Percentiles rank a stretch among this genome's conserved stretches.
phyloP scores from a whole-genome alignment of 92 coral and sea anemone genomes.

The Bergia sp. region DNA sequence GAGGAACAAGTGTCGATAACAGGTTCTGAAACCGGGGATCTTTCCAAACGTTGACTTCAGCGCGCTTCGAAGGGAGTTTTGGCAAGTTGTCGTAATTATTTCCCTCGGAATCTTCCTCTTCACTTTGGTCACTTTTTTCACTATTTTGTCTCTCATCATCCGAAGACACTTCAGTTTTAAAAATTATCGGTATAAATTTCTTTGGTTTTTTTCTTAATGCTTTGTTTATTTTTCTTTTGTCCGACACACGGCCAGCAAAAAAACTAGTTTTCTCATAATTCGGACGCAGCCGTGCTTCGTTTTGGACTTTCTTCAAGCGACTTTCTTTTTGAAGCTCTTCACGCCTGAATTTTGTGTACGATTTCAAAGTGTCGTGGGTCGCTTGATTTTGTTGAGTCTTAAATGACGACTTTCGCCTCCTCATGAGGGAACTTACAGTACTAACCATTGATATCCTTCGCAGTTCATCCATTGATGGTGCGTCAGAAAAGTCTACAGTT shows the following conservation, averaged over 20 bases:
- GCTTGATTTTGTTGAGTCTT: slow-evolving; percentile 25
- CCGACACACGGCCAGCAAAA: slow-evolving; percentile 3
- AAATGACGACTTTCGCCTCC: not conserved
- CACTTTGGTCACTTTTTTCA: not conserved
- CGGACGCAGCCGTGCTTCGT: slow-evolving; percentile 47
- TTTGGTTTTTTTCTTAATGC: not conserved
- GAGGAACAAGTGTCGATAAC: slow-evolving; percentile 60
- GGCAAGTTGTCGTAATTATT: slow-evolving; percentile 27
- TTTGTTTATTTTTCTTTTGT: not conserved
- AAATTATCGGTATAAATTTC: not conserved
- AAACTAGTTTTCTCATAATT: slow-evolving; percentile 21
- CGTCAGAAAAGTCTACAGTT: not conserved
- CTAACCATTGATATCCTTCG: slow-evolving; percentile 1
- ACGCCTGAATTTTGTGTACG: slow-evolving; percentile 57
- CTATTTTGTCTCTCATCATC: not conserved
- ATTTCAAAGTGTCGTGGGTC: slow-evolving; percentile 60
- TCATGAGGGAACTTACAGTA: not conserved
- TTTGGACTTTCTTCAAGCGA: slow-evolving; percentile 60
- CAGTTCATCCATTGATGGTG: not conserved
- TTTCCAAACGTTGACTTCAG: slow-evolving; percentile 10
- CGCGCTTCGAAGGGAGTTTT: slow-evolving; percentile 36
- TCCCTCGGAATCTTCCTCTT: not conserved
- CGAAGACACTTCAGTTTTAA: not conserved
- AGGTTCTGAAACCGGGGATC: slow-evolving; percentile 71
- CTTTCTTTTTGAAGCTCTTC: slow-evolving; percentile 54